A percentile compares a stretch with the other conserved stretches of the same genome.
phyloP scores from a whole-genome alignment of 2,113 vertebrate species.

The Microtus ochrogaster region DNA sequence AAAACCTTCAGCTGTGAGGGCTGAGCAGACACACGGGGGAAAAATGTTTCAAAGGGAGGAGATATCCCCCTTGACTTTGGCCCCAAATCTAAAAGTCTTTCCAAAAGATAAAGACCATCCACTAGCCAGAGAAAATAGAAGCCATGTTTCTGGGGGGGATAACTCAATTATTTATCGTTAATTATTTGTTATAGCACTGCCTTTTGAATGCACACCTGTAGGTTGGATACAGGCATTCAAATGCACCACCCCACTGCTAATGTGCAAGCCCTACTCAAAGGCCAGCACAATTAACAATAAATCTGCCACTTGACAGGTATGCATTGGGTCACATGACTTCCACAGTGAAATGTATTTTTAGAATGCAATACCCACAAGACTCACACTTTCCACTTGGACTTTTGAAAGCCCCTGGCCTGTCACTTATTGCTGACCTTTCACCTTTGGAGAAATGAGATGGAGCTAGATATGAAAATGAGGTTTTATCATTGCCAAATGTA shows the following conservation, averaged over 20 bases:
- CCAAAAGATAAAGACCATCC: slow-evolving; percentile 40
- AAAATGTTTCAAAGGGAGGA: slow-evolving; percentile 5
- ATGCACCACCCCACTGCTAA: slow-evolving; percentile 44
- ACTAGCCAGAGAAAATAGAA: slow-evolving; percentile 53
- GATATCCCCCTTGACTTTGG: not conserved
- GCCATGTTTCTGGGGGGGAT: slow-evolving; percentile 40
- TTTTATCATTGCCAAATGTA: not conserved
- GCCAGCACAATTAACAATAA: slow-evolving; percentile 29
- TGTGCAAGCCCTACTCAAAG: not conserved
- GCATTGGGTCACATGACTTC: not conserved
- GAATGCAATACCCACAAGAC: not conserved
- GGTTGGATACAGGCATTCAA: slow-evolving; percentile 44
- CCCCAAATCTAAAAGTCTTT: slow-evolving; percentile 51
- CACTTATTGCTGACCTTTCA: not conserved
- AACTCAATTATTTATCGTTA: slow-evolving; percentile 71
- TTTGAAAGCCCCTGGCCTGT: not conserved
- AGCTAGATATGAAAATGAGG: slow-evolving; percentile 1
- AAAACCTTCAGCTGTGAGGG: not conserved
- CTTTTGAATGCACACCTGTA: slow-evolving; percentile 26
- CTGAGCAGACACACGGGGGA: not conserved
- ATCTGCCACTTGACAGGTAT: slow-evolving; percentile 10
- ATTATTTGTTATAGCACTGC: slow-evolving; percentile 37
- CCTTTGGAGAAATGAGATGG: not conserved
- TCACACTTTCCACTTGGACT: not conserved
- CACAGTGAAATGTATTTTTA: not conserved